These are phyloP conservation scores for Micromys minutus DNA, from an alignment of 2,113 vertebrate species.

Conservation along the genomic window DNA sequence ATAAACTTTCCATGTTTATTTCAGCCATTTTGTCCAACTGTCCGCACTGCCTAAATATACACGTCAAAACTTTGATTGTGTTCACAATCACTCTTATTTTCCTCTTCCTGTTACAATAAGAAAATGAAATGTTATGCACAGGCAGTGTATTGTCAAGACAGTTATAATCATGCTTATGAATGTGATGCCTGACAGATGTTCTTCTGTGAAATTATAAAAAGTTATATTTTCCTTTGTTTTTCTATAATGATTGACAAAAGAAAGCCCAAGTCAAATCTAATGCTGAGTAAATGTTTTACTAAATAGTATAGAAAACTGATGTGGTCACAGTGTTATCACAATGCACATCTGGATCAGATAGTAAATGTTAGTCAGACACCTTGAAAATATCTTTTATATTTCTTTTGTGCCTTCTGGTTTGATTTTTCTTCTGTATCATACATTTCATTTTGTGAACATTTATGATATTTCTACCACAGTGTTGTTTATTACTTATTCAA, in stretches of 20 bases:
- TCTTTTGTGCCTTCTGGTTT: neutral
- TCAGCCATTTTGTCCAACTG: neutral
- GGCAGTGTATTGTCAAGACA: neutral
- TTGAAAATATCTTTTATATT: neutral
- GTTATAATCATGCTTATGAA: neutral
- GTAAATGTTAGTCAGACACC: neutral
- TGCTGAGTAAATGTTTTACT: neutral
- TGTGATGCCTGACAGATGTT: conserved; percentile 16
- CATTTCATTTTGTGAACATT: neutral
- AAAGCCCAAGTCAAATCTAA: neutral
- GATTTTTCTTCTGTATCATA: neutral
- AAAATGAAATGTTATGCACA: conserved; percentile 27
- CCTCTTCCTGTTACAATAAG: neutral
- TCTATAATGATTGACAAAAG: neutral
- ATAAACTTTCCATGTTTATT: conserved; percentile 12
- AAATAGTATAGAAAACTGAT: neutral
- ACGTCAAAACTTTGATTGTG: neutral
- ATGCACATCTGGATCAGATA: neutral
- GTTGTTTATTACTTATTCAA: neutral
- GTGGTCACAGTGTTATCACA: neutral
- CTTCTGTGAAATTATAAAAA: conserved; percentile 31
- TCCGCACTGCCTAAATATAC: neutral
- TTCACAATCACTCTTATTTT: conserved; percentile 39
- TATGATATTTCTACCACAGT: neutral
- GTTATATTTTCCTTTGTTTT: conserved; percentile 50